Base-by-base conservation (phyloP, 2,888 invertebrate species). In the Acrobeloides nanus region DNA sequence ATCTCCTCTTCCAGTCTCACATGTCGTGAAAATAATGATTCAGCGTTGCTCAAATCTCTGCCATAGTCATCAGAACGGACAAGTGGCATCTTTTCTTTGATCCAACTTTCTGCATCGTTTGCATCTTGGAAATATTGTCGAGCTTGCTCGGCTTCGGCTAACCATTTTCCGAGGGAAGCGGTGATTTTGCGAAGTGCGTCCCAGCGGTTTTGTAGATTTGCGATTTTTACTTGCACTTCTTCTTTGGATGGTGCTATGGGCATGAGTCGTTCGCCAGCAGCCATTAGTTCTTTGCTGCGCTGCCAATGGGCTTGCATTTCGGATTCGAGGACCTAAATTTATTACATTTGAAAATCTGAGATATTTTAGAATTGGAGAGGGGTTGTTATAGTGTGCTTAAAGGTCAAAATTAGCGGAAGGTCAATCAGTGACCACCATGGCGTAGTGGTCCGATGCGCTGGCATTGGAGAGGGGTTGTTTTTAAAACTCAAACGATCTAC, bases 1-100 rank as follows among this genome's bases (percentile, higher is more conserved):
- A 71, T 69, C 48, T 71, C 71, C 40, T 68, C 66, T 41, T 65
- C 67, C n/a, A 70, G 55, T 6, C 64, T 55, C 23, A 51, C 47
- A 0, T 93, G 79, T 47, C 73, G 45, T 20, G 55, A 57, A 10
- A 66, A 56, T 15, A 72, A 57, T 6, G 61, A 51, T 41, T 68
- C 66, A 12, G 73, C 64, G 7, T 63, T 55, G 24, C 50, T 50
- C 44, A 64, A 62, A 44, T 73, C 73, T 33, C 83, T 83, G 1
- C 95, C 95, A 71, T 85, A 86, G 78, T 97, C 95, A 41, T 82
- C 82, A 0, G 88, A 87, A 10, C 84, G 82, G 12, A 90, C 87
- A 31, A 97, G 80, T 0, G 90, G 85, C 76, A 88, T 84, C 77
- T 89, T 90, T 76, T 95, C 95, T 27, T 48, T 56, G 27, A 58